Percentiles rank a stretch among this genome's conserved stretches.
phyloP scores from a whole-genome alignment of 1,140 invertebrate species.

The Drosophila pseudoananassae region DNA sequence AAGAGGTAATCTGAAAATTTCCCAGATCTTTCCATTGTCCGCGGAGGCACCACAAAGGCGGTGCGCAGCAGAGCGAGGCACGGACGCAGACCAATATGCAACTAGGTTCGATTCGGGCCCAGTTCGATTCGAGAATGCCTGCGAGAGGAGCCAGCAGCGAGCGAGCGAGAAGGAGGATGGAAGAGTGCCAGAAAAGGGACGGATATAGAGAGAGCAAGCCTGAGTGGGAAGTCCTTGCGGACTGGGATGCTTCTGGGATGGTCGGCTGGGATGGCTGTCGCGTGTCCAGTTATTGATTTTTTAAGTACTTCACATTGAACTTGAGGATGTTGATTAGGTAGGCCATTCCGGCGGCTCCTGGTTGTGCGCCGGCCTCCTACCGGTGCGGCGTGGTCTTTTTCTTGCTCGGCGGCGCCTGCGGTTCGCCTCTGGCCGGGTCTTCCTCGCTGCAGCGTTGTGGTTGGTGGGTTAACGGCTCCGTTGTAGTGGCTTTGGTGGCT shows the following conservation, averaged over 20 bases:
- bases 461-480: conserved; percentile 71
- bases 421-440: conserved; percentile 49
- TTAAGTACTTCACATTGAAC: conserved; percentile 83
- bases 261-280: conserved; percentile 1
- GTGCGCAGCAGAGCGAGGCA: conserved; percentile 20
- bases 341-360: conserved; percentile 60
- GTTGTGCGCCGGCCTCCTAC: conserved; percentile 39
- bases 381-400: conserved; percentile 79
- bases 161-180: background rate
- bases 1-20: conserved; percentile 91
- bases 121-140: background rate
- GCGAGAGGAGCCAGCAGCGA: conserved; percentile 1
- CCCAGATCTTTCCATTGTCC: conserved; percentile 85
- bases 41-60: conserved; percentile 8
- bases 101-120: background rate
- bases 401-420: conserved; percentile 49
- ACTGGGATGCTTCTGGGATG: background rate
- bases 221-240: conserved; percentile 5
- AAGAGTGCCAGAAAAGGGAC: background rate
- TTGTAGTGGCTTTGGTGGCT: conserved; percentile 76
- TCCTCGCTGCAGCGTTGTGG: conserved; percentile 32
- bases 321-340: conserved; percentile 83
- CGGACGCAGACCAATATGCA: conserved; percentile 13
- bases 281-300: conserved; percentile 77
- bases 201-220: background rate